These are phyloP conservation scores for Trachelus troglodyta DNA, from an alignment of 2,888 invertebrate species.

Conservation along the genomic window DNA sequence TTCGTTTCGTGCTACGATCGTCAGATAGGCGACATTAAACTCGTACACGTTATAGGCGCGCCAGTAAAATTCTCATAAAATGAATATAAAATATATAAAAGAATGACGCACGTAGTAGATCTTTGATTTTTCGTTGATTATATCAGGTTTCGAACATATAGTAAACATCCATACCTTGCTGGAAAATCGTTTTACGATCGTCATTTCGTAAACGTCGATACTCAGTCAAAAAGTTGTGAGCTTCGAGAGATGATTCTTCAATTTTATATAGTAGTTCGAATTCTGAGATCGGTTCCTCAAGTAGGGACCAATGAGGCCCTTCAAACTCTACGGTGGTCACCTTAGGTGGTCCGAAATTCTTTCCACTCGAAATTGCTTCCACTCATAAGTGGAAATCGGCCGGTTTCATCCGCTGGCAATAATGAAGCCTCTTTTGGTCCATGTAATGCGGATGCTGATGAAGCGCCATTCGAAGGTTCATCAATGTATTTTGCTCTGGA, in stretches of 20 bases:
- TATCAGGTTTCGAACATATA: not conserved
- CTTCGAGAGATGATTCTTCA: conserved; percentile 61
- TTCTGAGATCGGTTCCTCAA: conserved; percentile 45
- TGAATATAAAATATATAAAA: not conserved
- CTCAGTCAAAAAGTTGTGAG: conserved; percentile 44
- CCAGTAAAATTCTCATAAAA: not conserved
- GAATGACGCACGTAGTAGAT: not conserved
- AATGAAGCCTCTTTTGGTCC: conserved; percentile 25
- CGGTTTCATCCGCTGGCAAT: conserved; percentile 49
- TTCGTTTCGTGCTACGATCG: conserved; percentile 36
- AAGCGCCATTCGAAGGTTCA: conserved; percentile 10
- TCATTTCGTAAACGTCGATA: conserved; percentile 41
- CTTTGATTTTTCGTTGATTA: conserved; percentile 13
- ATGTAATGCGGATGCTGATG: conserved; percentile 28
- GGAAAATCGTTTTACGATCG: not conserved
- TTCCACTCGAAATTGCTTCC: conserved; percentile 59
- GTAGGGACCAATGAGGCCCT: conserved; percentile 53
- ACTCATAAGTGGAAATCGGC: conserved; percentile 58
- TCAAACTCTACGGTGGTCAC: conserved; percentile 51
- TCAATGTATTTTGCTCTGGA: not conserved
- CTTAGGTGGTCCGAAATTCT: conserved; percentile 64
- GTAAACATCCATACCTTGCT: not conserved
- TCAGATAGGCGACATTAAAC: conserved; percentile 41
- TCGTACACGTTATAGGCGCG: conserved; percentile 29
- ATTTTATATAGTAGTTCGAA: conserved; percentile 34